Evolutionary conservation across 2,888 invertebrate species (phyloP), one percentile per base, ranked within the genome.

Genomic region (Heteromyza rotundicornis): DNA sequence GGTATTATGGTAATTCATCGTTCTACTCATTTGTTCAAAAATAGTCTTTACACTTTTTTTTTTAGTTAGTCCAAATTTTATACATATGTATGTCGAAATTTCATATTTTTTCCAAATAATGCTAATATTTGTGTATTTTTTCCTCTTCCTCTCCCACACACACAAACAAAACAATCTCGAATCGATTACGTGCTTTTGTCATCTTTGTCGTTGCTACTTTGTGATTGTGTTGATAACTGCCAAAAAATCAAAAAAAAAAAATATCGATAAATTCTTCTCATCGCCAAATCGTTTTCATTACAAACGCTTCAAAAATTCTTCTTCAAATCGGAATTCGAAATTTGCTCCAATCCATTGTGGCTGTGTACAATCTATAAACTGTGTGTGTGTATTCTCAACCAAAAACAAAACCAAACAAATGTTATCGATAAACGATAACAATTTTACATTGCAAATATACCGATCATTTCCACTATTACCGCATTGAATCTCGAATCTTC

Each of bases 91-190:
- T 53, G 27, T 53, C 22, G 35, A 17, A 57, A 27, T 20, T 49
- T 47, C 50, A 35, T 51, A 14, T 50, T 47, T 54, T 61, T 61
- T 52, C 57, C 44, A 62, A 64, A 56, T 60, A 53, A 51, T 64
- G 53, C 62, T 66, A 66, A 66, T 64, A 53, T 55, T 22, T 51
- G 44, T 66, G 51, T 62, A 53, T 64, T 64, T 59, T 60, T 51
- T 57, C 56, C 55, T 40, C 58, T 65, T 58, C 52, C 62, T 50
- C 61, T 59, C 32, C 14, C 22, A 24, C 56, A 17, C 36, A 20
- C 56, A 44, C 55, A 53, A 36, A 36, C 56, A 49, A 56, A 40
- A 59, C 53, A 52, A 19, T 19, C 63, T 20, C 60, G 50, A 65
- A 49, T 53, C 52, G 60, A 64, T 56, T 1, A 59, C 55, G 55